Evolutionary conservation across 2,888 invertebrate genomes (phyloP), one percentile per base, ranked within the genome.

Genomic region (Oscheius onirici): DNA sequence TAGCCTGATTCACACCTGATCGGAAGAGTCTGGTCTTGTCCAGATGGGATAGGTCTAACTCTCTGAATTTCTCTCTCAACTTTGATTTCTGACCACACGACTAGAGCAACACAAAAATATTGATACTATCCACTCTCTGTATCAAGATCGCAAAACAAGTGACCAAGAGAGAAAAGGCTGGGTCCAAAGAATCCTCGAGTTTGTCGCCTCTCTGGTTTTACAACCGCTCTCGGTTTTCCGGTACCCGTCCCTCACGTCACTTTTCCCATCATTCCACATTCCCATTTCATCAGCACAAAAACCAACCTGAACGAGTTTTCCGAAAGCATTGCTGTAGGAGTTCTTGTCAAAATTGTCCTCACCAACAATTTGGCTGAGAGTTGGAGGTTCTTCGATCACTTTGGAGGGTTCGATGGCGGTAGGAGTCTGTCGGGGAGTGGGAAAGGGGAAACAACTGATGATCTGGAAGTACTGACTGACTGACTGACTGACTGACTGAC

Each of bases 371-470:
- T 68, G 54, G n/a, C 43, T 66, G 51, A 54, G 65, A 20, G 71
- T 63, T 15, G 74, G 71, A 3, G 69, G 70, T 2, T 40, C 58
- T 40, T n/a, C n/a, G 17, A 41, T 20, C 41, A 8, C 60, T 46
- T 22, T 40, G 54, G 43, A 71, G 51, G 49, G 74, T 71, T 34
- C 34, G 34, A 76, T 69, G 6, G 71, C 72, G 5, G 75, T 65
- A 24, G 80, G 72, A 22, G 73, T 60, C 13, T 57, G 46, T 15
- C 78, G 77, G 2, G 76, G 73, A 10, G 79, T 68, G 40, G 84
- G 82, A 68, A 83, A 85, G 40, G 85, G 85, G 67, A 85, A 85
- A 70, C 84, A 83, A 28, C 81, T 83, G 74, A 85, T 84, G 61
- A 85, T 85, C 83, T 84, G 73, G 65, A 82, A 76, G 20, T 15